Base-by-base conservation (phyloP, 2,113 vertebrate species). In the Mola mola region DNA sequence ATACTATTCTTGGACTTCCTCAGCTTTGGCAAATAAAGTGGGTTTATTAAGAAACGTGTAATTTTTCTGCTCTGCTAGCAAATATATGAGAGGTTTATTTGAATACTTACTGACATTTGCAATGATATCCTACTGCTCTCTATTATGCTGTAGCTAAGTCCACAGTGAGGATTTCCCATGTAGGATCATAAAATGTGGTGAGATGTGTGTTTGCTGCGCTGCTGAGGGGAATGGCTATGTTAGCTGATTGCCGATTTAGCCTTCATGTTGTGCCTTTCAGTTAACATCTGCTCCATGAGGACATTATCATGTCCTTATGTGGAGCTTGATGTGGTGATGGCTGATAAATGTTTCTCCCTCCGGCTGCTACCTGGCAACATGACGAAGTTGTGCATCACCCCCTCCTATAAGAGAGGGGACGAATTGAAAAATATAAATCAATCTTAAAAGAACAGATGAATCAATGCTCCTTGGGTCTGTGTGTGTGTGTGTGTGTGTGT, bases 401-500 rank as follows among this genome's bases (percentile, higher is more conserved):
- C 33, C 24, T 46, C 29, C 28, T n/a, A 41, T 55, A 55, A 62
- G 64, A 72, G 68, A 20, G 16, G 47, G 29, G 33, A 44, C 19
- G 80, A 69, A 87, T 82, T 68, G 75, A 85, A 84, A 72, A n/a
- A 25, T 65, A 72, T 85, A 80, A 87, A 86, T 78, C 73, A 66
- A 25, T 10, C 26, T 48, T n/a, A 31, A 5, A 34, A 21, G 66
- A 37, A 63, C 2, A 28, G 40, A 75, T 78, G 73, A 77, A 83
- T 88, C 75, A 75, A 28, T 67, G 41, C 22, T 41, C 4, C 52
- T 41, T 28, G 36, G 22, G 41, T 62, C 16, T 20, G 6, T 8
- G 16, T 20, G 38, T 17, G 38, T 40, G 44, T 59, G 25, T 24
- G 17, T 24, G 28, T 66, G 2, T 57, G 38, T 56, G 53, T 72